Evolutionary conservation across 2,113 vertebrate genomes (phyloP), one percentile per base, ranked within the genome.

Genomic region (Aptenodytes patagonicus): DNA sequence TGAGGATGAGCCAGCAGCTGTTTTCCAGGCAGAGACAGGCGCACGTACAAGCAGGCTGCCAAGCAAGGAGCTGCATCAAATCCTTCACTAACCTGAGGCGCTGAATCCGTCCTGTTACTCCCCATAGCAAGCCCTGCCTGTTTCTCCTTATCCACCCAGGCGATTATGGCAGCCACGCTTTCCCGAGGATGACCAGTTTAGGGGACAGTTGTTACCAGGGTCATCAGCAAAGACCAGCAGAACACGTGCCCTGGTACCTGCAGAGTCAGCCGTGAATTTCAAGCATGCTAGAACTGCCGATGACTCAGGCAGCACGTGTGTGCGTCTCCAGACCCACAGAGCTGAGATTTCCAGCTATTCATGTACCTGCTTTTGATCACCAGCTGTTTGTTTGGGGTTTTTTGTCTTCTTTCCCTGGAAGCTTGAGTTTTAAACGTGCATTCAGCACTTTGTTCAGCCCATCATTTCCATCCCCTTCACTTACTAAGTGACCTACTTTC

Each of bases 31-130:
- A 86, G 68, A 66, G 29, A 69, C 22, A 57, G 62, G 82, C 1
- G 0, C 90, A 51, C 1, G 4, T 73, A 70, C 46, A 17, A 0
- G 0, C 0, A 2, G 66, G 47, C 10, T 8, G 83, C 51, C 3
- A 2, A 77, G 64, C 58, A 70, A 72, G 44, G n/a, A 92, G 71
- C 72, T 71, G 64, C 47, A 71, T 54, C 73, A 49, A 72, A 58
- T 20, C 44, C 52, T 89, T 64, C 1, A 1, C 65, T 84, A 87
- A 79, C 25, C 44, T 17, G 19, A 95, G 81, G 66, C 2, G 1
- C 52, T 7, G 42, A 70, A 52, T 75, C 19, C 3, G 2, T 79
- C n/a, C 69, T 42, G n/a, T 46, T 51, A 15, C n/a, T 83, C 22
- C 28, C 57, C 55, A 29, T 3, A 78, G 47, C 52, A 79, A 72